These are phyloP conservation scores for Lepidocyrtinus sp. DNA, from an alignment of 2,888 invertebrate genomes.

Conservation along the genomic window DNA sequence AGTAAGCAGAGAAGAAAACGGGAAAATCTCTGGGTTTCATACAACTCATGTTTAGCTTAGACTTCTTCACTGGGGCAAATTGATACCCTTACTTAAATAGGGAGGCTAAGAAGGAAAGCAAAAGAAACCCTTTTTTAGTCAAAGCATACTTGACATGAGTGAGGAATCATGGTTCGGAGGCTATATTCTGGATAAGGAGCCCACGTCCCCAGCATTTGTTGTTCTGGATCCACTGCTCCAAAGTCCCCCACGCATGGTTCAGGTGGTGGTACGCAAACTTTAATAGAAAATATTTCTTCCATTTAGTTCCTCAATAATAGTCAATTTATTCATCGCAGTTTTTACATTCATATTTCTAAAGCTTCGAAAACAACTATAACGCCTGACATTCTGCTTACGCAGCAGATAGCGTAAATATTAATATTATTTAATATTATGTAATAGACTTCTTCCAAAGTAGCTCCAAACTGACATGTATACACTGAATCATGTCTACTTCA, in stretches of 20 bases:
- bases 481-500: too few species aligned
- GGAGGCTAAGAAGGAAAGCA: not conserved
- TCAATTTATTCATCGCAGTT: too few species aligned
- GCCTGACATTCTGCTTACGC: too few species aligned
- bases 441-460: too few species aligned
- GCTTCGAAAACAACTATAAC: too few species aligned
- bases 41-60: not conserved
- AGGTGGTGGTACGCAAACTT: slow-evolving; percentile 70
- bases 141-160: slow-evolving; percentile 58
- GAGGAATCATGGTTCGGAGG: slow-evolving; percentile 64
- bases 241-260: slow-evolving; percentile 63
- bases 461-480: too few species aligned
- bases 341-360: too few species aligned
- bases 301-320: too few species aligned
- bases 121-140: not conserved
- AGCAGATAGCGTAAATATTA: too few species aligned
- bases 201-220: slow-evolving; percentile 65
- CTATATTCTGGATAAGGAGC: slow-evolving; percentile 59
- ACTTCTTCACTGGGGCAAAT: not conserved
- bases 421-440: too few species aligned
- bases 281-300: too few species aligned
- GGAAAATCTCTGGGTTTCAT: not conserved
- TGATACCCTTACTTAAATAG: not conserved
- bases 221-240: slow-evolving; percentile 57
- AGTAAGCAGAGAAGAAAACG: too few species aligned